Percentiles rank a stretch among this genome's conserved stretches.
Conservation (phyloP, 2,797 vertebrate genomes). For the Eutrigla gurnardus region DNA sequence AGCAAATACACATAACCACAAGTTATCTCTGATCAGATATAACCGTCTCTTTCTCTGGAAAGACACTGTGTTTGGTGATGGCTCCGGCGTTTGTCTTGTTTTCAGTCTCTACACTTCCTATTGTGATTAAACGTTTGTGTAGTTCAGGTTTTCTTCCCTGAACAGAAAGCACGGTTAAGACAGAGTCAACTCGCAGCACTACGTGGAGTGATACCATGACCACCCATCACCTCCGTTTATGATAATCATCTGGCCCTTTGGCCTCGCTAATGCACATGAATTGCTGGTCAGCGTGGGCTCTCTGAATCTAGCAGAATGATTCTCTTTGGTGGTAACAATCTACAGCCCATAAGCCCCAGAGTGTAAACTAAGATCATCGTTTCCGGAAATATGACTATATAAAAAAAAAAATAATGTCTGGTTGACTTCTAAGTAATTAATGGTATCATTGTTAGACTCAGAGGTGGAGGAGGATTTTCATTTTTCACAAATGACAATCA, state of each 20-base stretch:
- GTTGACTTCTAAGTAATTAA: conserved; percentile 40
- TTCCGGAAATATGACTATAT: conserved; percentile 63
- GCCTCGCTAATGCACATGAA: conserved; percentile 54
- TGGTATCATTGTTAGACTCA: conserved; percentile 15
- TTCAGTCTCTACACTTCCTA: conserved; percentile 2
- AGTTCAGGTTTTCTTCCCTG: conserved; percentile 19
- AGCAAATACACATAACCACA: not conserved
- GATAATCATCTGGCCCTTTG: conserved; percentile 58
- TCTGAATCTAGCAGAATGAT: conserved; percentile 47
- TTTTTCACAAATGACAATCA: not conserved
- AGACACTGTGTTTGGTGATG: not conserved
- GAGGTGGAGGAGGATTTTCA: conserved; percentile 8
- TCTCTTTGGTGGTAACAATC: conserved; percentile 58
- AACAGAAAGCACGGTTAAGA: conserved; percentile 29
- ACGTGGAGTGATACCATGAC: conserved; percentile 24
- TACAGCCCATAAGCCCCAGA: conserved; percentile 48
- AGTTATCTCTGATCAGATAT: conserved; percentile 4
- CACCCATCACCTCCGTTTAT: conserved; percentile 44
- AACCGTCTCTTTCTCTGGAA: not conserved
- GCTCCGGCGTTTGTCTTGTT: not conserved
- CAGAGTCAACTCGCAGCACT: conserved; percentile 43
- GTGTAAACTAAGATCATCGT: conserved; percentile 60
- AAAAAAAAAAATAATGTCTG: conserved; percentile 55
- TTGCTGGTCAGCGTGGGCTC: conserved; percentile 45
- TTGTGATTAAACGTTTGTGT: conserved; percentile 8